phyloP scores from a whole-genome alignment of 2,888 invertebrate species.

The Cataglyphis altisquamis region DNA sequence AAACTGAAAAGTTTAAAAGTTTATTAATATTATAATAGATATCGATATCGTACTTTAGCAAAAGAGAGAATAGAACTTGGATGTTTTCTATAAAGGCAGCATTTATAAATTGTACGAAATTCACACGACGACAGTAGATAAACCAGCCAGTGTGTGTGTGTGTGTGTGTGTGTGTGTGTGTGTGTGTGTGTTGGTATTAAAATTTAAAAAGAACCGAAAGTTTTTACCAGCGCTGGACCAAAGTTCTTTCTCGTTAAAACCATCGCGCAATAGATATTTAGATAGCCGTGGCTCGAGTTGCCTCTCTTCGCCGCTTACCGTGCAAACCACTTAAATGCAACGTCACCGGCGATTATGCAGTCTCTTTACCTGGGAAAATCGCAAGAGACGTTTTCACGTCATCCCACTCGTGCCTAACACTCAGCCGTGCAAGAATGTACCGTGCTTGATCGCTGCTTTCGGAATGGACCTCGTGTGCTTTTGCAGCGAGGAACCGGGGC shows the following conservation, averaged over 20 bases:
- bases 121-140: not conserved
- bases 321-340: slow-evolving; percentile 52
- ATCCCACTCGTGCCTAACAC: slow-evolving; percentile 8
- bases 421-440: not conserved
- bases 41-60: not conserved
- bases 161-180: too few species aligned
- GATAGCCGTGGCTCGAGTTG: slow-evolving; percentile 33
- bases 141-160: not conserved
- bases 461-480: slow-evolving; percentile 11
- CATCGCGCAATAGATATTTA: slow-evolving; percentile 53
- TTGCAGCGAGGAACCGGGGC: not conserved
- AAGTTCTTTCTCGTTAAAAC: slow-evolving; percentile 52
- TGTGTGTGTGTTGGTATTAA: not conserved
- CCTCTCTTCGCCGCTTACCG: not conserved
- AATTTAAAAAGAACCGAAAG: slow-evolving; percentile 38
- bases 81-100: not conserved
- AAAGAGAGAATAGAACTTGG: not conserved
- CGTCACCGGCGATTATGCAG: slow-evolving; percentile 59
- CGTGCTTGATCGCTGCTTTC: not conserved
- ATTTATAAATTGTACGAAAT: not conserved
- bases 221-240: slow-evolving; percentile 21
- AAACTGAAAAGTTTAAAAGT: not conserved
- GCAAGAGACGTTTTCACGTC: slow-evolving; percentile 33
- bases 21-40: not conserved
- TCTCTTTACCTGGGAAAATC: slow-evolving; percentile 46